phyloP scores from a whole-genome alignment of 2,797 vertebrate species.

The Meriones psammophilus region DNA sequence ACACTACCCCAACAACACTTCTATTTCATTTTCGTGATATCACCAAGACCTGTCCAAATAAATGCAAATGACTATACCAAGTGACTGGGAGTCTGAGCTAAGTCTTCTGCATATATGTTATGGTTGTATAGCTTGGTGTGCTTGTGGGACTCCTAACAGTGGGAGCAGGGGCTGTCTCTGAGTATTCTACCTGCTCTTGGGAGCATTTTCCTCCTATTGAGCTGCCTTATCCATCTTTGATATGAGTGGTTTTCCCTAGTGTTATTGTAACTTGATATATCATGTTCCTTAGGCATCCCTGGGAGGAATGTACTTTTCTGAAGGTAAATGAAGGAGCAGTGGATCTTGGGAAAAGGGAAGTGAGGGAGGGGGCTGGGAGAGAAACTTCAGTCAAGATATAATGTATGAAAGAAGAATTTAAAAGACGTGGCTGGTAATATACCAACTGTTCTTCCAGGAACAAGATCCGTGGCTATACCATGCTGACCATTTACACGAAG shows the following conservation, averaged over 20 bases:
- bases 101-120: not conserved
- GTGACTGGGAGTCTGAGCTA: not conserved
- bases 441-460: conserved; percentile 18
- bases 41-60: conserved; percentile 45
- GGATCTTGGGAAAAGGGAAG: not conserved
- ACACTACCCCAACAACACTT: not conserved
- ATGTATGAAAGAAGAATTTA: not conserved
- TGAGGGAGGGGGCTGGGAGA: not conserved
- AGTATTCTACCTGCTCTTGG: not conserved
- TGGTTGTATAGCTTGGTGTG: not conserved
- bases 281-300: not conserved
- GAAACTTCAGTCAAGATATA: not conserved
- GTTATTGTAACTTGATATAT: not conserved
- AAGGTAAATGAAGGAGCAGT: not conserved
- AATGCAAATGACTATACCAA: conserved; percentile 39
- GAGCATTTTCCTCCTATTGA: not conserved
- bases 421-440: not conserved
- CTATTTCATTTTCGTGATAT: conserved; percentile 49
- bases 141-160: not conserved
- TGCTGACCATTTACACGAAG: not conserved
- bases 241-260: not conserved
- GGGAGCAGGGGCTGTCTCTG: not conserved
- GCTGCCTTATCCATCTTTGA: not conserved
- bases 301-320: not conserved
- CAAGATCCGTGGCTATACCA: not conserved